Evolutionary conservation across 2,888 invertebrate species (phyloP).

Genomic region (Hypolimnas misippus): DNA sequence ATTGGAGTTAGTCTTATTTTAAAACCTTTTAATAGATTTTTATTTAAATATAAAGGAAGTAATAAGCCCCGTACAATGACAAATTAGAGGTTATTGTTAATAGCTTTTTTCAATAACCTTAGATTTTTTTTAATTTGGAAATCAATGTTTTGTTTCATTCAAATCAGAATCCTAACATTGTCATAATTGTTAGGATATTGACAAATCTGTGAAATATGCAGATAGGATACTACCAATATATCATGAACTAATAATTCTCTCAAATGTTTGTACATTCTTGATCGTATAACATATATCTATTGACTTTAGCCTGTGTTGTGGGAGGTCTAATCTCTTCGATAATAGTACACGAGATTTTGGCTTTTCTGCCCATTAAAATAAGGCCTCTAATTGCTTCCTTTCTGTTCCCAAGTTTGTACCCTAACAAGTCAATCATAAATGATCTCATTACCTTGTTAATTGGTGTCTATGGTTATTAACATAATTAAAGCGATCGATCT

Average conservation of each 20-base stretch:
- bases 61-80: neutral
- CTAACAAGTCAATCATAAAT: conserved; percentile 41
- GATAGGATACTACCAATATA: neutral
- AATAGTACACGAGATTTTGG: neutral
- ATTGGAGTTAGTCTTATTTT: too few relatives aligned
- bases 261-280: conserved; percentile 11
- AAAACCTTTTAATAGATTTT: too few relatives aligned
- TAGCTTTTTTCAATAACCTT: too few relatives aligned
- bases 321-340: conserved; percentile 6
- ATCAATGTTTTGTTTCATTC: neutral
- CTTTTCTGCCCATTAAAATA: neutral
- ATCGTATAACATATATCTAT: conserved; percentile 4
- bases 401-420: conserved; percentile 8
- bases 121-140: too few relatives aligned
- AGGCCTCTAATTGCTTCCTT: neutral
- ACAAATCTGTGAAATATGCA: too few relatives aligned
- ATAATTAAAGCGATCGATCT: conserved; percentile 51
- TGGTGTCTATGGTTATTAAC: conserved; percentile 49
- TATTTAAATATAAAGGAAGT: neutral
- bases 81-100: too few relatives aligned
- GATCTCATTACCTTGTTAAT: conserved; percentile 52
- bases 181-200: too few relatives aligned
- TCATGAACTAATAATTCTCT: conserved; percentile 1
- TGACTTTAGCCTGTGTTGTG: conserved; percentile 7
- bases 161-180: neutral